These are phyloP conservation scores for Nyctereutes procyonoides DNA, from an alignment of 2,113 vertebrate species.

Conservation along the genomic window DNA sequence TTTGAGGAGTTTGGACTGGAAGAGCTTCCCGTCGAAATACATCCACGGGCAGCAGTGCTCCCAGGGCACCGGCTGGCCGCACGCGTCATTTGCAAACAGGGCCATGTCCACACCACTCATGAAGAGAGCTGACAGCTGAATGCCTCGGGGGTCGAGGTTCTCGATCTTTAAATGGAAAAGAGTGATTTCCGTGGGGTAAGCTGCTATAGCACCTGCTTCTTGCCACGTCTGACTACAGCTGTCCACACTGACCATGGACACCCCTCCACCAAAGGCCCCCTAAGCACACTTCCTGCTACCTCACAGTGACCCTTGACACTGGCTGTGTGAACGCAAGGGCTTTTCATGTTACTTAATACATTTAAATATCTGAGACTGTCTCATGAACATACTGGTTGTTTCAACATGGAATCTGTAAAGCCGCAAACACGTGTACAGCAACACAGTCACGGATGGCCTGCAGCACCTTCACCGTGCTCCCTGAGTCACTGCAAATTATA, in stretches of 20 bases:
- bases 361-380: neutral
- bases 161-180: conserved; percentile 91
- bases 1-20: conserved; percentile 96
- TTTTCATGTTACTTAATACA: neutral
- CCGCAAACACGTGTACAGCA: neutral
- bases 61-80: conserved; percentile 96
- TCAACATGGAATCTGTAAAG: neutral
- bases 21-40: conserved; percentile 98
- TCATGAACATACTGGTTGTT: conserved; percentile 31
- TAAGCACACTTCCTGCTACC: neutral
- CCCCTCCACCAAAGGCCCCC: neutral
- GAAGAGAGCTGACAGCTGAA: conserved; percentile 96
- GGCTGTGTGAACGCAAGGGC: neutral
- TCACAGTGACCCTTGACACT: conserved; percentile 14
- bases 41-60: conserved; percentile 99
- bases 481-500: neutral
- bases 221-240: conserved; percentile 23
- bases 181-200: conserved; percentile 72
- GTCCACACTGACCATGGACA: neutral
- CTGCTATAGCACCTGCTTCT: neutral
- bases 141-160: conserved; percentile 94
- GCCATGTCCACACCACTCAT: conserved; percentile 99
- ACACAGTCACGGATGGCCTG: neutral
- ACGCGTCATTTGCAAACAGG: conserved; percentile 95
- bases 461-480: no score